Evolutionary conservation across 2,888 invertebrate genomes (phyloP), one percentile per base, ranked within the genome.

Genomic region (Diarsia mendica): DNA sequence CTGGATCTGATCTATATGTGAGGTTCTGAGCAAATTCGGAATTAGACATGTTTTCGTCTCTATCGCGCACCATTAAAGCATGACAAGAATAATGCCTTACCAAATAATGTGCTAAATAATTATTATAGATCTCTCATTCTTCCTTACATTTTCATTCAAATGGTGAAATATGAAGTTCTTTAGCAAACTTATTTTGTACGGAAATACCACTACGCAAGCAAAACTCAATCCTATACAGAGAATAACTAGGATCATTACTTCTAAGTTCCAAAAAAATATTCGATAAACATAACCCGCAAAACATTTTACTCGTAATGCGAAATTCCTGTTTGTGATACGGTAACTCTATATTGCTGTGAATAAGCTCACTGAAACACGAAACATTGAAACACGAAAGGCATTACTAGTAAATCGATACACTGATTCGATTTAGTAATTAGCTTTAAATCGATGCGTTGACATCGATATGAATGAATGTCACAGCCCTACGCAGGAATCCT

Each of bases 291-390:
- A 67, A 60, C 53, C 44, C 15, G 15, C 58, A 49, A 68, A 49
- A 53, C 63, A 44, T 67, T 69, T 48, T 58, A 83, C 23, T 53
- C 13, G 58, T 64, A 79, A 67, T 73, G 63, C 49, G 23, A 79
- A 64, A 83, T 70, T 67, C 48, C 74, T 70, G 60, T 83, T 70
- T 49, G 58, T 73, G 79, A 73, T 73, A 83, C 15, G 13, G 18
- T 53, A 67, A 63, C 58, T n/a, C 1, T 65, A 28, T 46, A 58
- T 0, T 48, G 6, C 23, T 46, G 53, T 55, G 65, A 71, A n/a
- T 51, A 51, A 70, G 33, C 49, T 76, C 28, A 69, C 61, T 55
- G 60, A 61, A 77, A 71, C 76, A 81, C 67, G 53, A 53, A 72
- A 78, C 83, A 72, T 53, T 67, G 63, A 72, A 51, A 83, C 75